Evolutionary conservation across 1,140 invertebrate species (phyloP).

Genomic region (Venustaconcha ellipsiformis): DNA sequence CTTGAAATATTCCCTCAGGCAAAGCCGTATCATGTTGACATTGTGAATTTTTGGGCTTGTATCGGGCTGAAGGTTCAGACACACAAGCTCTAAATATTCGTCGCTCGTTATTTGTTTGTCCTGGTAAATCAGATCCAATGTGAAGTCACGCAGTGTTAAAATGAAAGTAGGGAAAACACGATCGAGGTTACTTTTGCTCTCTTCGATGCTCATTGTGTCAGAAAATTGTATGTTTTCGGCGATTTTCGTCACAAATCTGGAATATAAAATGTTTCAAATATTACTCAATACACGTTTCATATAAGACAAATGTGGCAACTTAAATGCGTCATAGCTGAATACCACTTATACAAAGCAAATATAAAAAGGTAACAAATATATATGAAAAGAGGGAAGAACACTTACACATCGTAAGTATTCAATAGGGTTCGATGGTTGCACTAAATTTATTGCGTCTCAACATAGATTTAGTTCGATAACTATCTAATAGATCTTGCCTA

Average conservation of each 20-base stretch:
- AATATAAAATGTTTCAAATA: too few relatives aligned
- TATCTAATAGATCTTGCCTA: too few relatives aligned
- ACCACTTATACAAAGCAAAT: too few relatives aligned
- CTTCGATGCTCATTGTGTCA: neutral
- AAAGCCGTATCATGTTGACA: neutral
- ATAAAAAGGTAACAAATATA: too few relatives aligned
- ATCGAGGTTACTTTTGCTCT: neutral
- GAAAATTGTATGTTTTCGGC: neutral
- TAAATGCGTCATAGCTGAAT: too few relatives aligned
- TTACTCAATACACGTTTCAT: too few relatives aligned
- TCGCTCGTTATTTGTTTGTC: neutral
- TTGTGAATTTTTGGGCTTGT: neutral
- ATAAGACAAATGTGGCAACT: too few relatives aligned
- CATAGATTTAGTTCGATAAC: too few relatives aligned
- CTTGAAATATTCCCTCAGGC: neutral
- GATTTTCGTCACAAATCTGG: neutral
- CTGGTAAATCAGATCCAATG: neutral
- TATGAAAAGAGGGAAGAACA: too few relatives aligned
- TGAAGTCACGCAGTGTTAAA: neutral
- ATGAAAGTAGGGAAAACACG: neutral
- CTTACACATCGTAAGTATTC: too few relatives aligned
- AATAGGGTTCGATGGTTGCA: too few relatives aligned
- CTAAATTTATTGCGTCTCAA: too few relatives aligned
- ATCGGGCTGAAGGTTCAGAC: neutral
- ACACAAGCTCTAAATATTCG: conserved; percentile 1